Evolutionary conservation across 1,140 invertebrate species (phyloP).

Genomic region (Pseudomyrmex pallidus): DNA sequence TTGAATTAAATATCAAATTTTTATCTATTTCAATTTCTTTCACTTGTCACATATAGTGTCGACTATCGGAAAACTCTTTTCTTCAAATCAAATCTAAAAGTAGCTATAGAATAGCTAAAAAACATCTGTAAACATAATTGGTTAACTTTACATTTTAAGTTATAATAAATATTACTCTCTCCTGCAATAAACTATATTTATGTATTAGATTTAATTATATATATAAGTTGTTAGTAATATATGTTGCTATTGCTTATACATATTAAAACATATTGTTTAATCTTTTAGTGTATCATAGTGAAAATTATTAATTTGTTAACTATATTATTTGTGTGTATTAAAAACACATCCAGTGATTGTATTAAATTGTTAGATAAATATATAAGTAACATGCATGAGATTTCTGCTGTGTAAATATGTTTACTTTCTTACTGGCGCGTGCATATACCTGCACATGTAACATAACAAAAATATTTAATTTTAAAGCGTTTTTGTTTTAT

Average conservation of each 20-base stretch:
- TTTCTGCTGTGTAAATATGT: neutral
- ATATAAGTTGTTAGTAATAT: neutral
- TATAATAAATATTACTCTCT: neutral
- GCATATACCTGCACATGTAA: no score
- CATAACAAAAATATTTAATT: no score
- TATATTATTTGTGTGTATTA: no score
- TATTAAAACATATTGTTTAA: no score
- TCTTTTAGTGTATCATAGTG: no score
- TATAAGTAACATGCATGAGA: neutral
- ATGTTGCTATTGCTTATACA: neutral
- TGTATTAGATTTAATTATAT: neutral
- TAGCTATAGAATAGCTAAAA: no score
- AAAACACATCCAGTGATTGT: neutral
- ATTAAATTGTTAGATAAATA: slow-evolving; percentile 15
- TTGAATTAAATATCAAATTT: neutral
- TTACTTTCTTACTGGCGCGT: neutral
- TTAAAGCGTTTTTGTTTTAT: no score
- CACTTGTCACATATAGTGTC: neutral
- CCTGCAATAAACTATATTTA: neutral
- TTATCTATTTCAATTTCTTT: neutral
- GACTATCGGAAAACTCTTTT: neutral
- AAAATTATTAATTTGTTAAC: neutral
- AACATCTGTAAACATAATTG: no score
- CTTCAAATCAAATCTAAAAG: no score
- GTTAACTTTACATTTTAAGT: no score